A percentile compares a stretch with the other conserved stretches of the same genome.
These are phyloP conservation scores for Aphelinus certus DNA, from an alignment of 1,140 invertebrate species.

Conservation along the genomic window DNA sequence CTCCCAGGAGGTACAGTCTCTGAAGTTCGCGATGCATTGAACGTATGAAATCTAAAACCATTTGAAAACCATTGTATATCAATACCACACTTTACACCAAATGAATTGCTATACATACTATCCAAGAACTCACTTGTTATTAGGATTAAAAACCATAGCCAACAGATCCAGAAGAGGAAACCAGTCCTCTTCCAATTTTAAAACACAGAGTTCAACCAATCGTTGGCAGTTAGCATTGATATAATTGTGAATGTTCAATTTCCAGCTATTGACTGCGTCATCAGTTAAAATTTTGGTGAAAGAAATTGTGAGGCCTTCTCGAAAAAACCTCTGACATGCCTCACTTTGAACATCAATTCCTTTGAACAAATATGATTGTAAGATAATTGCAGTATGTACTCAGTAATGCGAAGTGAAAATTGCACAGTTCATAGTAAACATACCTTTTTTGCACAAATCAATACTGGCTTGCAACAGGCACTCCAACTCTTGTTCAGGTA, in stretches of 20 bases:
- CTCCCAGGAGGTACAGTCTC: slow-evolving; percentile 78
- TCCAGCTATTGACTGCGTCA: slow-evolving; percentile 97
- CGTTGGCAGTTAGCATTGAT: slow-evolving; percentile 93
- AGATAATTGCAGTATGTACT: slow-evolving; percentile 13
- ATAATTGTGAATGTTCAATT: slow-evolving; percentile 94
- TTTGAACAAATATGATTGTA: slow-evolving; percentile 56
- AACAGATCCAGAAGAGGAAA: slow-evolving; percentile 91
- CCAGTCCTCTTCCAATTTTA: slow-evolving; percentile 92
- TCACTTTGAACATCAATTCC: slow-evolving; percentile 89
- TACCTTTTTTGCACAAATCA: slow-evolving; percentile 83
- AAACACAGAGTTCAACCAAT: slow-evolving; percentile 90
- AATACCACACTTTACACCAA: slow-evolving; percentile 17
- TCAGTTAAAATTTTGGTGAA: slow-evolving; percentile 98
- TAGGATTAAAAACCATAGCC: slow-evolving; percentile 92
- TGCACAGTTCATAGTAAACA: slow-evolving; percentile 11
- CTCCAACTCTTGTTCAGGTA: slow-evolving; percentile 96
- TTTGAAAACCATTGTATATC: slow-evolving; percentile 16
- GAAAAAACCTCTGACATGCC: slow-evolving; percentile 93
- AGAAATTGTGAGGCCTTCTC: slow-evolving; percentile 92
- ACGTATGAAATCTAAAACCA: slow-evolving; percentile 86
- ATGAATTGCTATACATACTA: too few relatives aligned
- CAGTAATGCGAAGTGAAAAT: background rate
- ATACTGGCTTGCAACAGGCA: slow-evolving; percentile 90
- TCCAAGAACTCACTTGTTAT: slow-evolving; percentile 79
- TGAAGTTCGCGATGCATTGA: slow-evolving; percentile 84